Evolutionary conservation across 2,888 invertebrate genomes (phyloP).

Genomic region (Zelleria hepariella): DNA sequence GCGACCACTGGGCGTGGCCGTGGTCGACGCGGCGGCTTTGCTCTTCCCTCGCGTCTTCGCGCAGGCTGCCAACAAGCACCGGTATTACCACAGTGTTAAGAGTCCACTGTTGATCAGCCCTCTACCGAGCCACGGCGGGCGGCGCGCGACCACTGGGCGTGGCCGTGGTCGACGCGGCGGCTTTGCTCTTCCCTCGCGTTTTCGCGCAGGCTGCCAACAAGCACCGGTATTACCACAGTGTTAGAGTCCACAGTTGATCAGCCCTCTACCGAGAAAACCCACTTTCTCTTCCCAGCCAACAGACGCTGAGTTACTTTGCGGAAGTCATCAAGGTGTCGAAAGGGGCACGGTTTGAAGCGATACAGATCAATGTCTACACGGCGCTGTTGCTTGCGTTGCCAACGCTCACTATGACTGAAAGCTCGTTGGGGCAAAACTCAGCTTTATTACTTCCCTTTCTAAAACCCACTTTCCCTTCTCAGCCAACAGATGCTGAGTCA

Average conservation of each 20-base stretch:
- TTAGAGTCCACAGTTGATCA: too few relatives aligned
- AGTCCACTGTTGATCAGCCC: slow-evolving; percentile 13
- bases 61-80: slow-evolving; percentile 94
- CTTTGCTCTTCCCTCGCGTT: slow-evolving; percentile 91
- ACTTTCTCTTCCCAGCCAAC: slow-evolving; percentile 76
- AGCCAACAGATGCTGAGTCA: slow-evolving; percentile 96
- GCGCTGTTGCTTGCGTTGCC: slow-evolving; percentile 91
- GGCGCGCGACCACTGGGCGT: slow-evolving; percentile 93
- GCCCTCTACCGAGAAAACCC: too few relatives aligned
- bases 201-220: slow-evolving; percentile 96
- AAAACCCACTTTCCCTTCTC: slow-evolving; percentile 13
- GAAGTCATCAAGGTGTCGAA: slow-evolving; percentile 96
- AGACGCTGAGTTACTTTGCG: slow-evolving; percentile 97
- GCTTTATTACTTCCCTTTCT: too few relatives aligned
- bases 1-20: slow-evolving; percentile 94
- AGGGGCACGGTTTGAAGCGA: slow-evolving; percentile 92
- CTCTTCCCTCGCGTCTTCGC: slow-evolving; percentile 96
- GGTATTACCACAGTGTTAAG: slow-evolving; percentile 53
- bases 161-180: slow-evolving; percentile 96
- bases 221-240: too few relatives aligned
- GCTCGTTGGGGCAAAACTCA: slow-evolving; percentile 74
- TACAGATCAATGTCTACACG: slow-evolving; percentile 96
- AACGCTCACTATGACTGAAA: slow-evolving; percentile 89
- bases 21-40: slow-evolving; percentile 94
- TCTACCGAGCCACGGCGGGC: slow-evolving; percentile 78